phyloP scores from a whole-genome alignment of 2,113 vertebrate species.

The Campylomormyrus numenius region DNA sequence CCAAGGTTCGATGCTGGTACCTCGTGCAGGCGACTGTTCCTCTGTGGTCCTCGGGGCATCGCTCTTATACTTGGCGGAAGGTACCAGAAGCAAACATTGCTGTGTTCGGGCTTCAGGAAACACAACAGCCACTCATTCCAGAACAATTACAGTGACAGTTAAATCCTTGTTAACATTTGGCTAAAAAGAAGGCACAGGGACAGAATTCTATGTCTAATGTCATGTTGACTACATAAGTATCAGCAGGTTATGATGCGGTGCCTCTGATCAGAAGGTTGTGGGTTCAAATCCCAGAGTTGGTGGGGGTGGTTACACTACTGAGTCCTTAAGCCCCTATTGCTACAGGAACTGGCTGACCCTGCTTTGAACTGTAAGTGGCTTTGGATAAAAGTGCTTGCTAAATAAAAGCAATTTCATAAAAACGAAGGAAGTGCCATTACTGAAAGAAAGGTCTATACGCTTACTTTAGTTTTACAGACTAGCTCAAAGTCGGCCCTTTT shows the following conservation, averaged over 20 bases:
- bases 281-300: not conserved
- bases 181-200: not conserved
- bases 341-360: not conserved
- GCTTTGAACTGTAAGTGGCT: not conserved
- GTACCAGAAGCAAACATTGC: constrained; percentile 61
- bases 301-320: not conserved
- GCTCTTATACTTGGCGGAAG: constrained; percentile 49
- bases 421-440: too few relatives aligned
- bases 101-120: constrained; percentile 56
- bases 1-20: constrained; percentile 24
- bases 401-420: not conserved
- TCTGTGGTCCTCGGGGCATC: constrained; percentile 34
- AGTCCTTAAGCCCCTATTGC: not conserved
- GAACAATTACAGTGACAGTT: not conserved
- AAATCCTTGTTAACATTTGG: not conserved
- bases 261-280: not conserved
- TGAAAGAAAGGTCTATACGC: not conserved
- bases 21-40: constrained; percentile 49
- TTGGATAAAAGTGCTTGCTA: not conserved
- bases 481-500: constrained; percentile 58
- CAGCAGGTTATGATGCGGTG: not conserved
- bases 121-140: not conserved
- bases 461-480: constrained; percentile 51
- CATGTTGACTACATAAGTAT: not conserved
- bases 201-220: not conserved